Conservation (phyloP, 2,113 vertebrate species). For the Melanerpes formicivorus region DNA sequence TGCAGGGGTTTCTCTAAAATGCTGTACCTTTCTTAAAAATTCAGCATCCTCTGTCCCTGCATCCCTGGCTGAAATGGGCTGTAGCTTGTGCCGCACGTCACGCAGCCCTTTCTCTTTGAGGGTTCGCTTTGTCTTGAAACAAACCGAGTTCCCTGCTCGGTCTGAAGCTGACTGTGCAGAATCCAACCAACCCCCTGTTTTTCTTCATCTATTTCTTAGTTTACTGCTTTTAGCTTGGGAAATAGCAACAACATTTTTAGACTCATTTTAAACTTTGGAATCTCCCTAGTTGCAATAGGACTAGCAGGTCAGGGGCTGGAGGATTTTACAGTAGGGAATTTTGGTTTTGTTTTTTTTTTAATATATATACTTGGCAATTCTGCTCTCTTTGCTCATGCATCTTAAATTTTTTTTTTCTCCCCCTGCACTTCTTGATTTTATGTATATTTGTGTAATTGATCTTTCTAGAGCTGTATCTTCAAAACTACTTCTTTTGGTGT, state of each 20-base stretch:
- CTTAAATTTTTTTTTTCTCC: not conserved
- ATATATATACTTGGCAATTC: conserved; percentile 37
- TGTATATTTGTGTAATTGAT: conserved; percentile 72
- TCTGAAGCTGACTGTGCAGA: conserved; percentile 35
- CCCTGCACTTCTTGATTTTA: conserved; percentile 17
- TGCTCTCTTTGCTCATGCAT: conserved; percentile 54
- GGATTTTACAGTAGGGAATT: conserved; percentile 9
- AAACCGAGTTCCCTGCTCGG: not conserved
- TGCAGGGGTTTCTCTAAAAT: conserved; percentile 24
- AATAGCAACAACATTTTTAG: conserved; percentile 16
- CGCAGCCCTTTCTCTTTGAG: not conserved
- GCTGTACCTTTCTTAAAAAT: not conserved
- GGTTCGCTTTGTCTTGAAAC: not conserved
- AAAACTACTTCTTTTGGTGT: conserved; percentile 66
- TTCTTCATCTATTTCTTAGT: conserved; percentile 52
- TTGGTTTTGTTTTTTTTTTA: too few relatives aligned
- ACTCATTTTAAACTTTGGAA: conserved; percentile 10
- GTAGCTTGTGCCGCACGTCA: rapidly evolving
- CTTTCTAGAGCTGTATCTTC: conserved; percentile 64
- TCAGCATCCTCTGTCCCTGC: not conserved
- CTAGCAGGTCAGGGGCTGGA: conserved; percentile 50
- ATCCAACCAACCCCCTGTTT: conserved; percentile 35
- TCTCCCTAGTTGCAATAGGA: conserved; percentile 26
- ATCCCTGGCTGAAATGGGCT: not conserved
- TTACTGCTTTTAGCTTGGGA: conserved; percentile 72